phyloP scores from a whole-genome alignment of 1,140 invertebrate species.

The Ruditapes philippinarum region DNA sequence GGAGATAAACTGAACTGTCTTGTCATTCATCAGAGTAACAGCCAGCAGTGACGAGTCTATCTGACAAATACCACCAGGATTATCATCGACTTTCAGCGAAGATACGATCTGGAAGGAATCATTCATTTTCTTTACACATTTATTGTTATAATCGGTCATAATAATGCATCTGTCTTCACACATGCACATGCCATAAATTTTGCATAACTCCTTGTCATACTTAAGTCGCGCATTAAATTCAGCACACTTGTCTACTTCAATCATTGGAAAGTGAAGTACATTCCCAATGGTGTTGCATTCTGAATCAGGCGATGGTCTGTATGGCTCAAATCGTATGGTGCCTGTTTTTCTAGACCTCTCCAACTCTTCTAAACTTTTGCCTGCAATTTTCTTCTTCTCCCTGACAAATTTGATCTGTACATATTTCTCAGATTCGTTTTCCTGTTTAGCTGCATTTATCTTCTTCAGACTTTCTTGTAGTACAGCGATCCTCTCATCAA shows the following conservation, averaged over 20 bases:
- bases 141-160: slow-evolving; percentile 1
- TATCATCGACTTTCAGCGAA: background rate
- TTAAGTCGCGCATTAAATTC: background rate
- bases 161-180: background rate
- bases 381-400: background rate
- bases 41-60: background rate
- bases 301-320: no score
- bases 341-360: background rate
- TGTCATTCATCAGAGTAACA: background rate
- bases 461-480: background rate
- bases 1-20: background rate
- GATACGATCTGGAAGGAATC: background rate
- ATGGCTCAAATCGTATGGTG: background rate
- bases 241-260: no score
- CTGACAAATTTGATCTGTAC: background rate
- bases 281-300: background rate
- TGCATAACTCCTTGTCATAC: background rate
- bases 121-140: background rate
- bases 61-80: background rate
- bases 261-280: background rate
- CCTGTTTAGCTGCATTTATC: background rate
- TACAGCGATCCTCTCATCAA: background rate
- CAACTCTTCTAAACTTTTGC: background rate
- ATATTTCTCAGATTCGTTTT: background rate
- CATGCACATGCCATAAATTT: background rate